Evolutionary conservation across 2,797 vertebrate species (phyloP).

Genomic region (Chanos chanos): DNA sequence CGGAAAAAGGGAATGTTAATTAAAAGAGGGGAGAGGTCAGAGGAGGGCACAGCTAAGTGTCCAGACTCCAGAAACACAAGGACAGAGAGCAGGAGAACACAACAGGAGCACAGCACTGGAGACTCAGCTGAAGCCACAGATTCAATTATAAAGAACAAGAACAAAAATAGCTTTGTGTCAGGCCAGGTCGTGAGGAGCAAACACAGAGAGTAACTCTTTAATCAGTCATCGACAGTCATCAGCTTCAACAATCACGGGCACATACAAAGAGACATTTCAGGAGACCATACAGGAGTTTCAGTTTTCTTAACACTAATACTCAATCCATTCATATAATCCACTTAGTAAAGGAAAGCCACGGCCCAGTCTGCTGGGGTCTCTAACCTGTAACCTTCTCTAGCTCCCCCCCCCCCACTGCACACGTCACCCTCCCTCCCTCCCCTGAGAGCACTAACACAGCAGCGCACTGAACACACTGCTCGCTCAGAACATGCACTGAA

Average conservation of each 20-base stretch:
- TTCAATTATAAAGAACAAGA: background rate
- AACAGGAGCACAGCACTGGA: background rate
- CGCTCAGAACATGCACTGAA: slow-evolving; percentile 16
- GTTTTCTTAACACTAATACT: background rate
- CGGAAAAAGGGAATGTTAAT: slow-evolving; percentile 70
- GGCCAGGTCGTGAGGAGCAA: background rate
- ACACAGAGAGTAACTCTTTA: no score
- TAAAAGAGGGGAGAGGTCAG: slow-evolving; percentile 72
- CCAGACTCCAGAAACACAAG: slow-evolving; percentile 38
- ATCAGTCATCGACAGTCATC: background rate
- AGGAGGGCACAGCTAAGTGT: slow-evolving; percentile 8
- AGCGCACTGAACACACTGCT: slow-evolving; percentile 53
- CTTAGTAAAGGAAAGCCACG: background rate
- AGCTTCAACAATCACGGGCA: background rate
- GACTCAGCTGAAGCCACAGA: slow-evolving; percentile 26
- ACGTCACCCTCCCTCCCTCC: slow-evolving; percentile 48
- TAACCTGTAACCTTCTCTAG: slow-evolving; percentile 30
- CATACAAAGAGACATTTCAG: background rate
- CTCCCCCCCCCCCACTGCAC: slow-evolving; percentile 48
- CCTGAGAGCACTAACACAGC: no score
- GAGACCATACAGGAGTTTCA: no score
- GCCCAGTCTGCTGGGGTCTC: no score
- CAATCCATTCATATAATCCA: background rate
- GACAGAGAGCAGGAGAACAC: slow-evolving; percentile 43
- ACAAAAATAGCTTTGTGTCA: background rate